Evolutionary conservation across 2,888 invertebrate species (phyloP), one percentile per base, ranked within the genome.

Genomic region (Pedicia rivosa): DNA sequence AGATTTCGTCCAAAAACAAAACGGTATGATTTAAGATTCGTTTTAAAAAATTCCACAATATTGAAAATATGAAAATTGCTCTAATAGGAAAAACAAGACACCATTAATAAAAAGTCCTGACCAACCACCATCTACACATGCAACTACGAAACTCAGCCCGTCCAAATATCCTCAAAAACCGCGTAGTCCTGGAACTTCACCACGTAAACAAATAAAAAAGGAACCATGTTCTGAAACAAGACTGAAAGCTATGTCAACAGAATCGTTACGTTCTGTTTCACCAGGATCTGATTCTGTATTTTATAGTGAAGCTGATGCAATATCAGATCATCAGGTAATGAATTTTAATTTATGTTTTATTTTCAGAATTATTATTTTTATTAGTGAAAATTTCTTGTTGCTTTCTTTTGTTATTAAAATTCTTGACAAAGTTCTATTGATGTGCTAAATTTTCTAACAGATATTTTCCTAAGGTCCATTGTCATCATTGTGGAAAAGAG

Each of bases 231-330:
- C 73, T 1, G 59, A 66, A 39, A 66, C 67, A 45, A 66, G 72
- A 45, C 57, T 82, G 36, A 86, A 86, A 62, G 83, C 86, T 8
- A 68, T 84, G 41, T 86, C 86, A 47, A 82, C 83, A 31, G 88
- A 88, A 61, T 86, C 86, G 2, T 62, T 88, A 37, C 71, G 87
- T 33, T 86, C 86, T n/a, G 84, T 82, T 27, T 86, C 86, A 50
- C 87, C 87, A 4, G 87, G 88, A 16, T 87, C 86, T 44, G 87
- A 88, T 58, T 86, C 83, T 39, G 87, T 88, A 17, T 88, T 88
- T 62, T 86, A 84, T 62, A 83, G 83, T 52, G 84, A 84, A 56
- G 74, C 71, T 9, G 76, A 74, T 54, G 54, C 53, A 8, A 64
- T 63, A 42, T 51, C 60, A 34, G 63, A 62, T 19, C 66, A 66